Percentiles rank a stretch among this genome's conserved stretches.
phyloP scores from a whole-genome alignment of 2,888 invertebrate species.

The Chydorus sphaericus region DNA sequence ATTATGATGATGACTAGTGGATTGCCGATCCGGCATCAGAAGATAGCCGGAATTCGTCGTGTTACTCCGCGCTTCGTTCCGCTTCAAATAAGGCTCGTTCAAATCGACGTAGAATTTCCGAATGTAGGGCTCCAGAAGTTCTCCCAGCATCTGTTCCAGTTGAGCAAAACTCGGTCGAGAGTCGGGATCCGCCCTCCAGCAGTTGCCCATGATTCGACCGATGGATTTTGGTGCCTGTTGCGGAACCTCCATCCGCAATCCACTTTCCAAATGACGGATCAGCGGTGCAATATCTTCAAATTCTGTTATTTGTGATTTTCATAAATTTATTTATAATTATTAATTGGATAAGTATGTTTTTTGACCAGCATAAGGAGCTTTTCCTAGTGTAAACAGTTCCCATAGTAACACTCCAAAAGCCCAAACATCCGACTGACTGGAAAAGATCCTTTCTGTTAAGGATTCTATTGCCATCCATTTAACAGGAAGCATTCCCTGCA shows the following conservation, averaged over 20 bases:
- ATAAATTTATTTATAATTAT: background rate
- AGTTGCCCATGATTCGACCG: background rate
- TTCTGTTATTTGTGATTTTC: background rate
- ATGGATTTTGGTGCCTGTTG: background rate
- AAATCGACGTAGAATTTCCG: background rate
- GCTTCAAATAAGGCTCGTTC: background rate
- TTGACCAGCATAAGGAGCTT: conserved; percentile 17
- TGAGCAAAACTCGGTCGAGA: background rate
- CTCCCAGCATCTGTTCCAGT: background rate
- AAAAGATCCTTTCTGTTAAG: conserved; percentile 11
- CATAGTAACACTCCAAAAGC: conserved; percentile 17
- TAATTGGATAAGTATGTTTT: no score
- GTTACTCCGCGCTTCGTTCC: background rate
- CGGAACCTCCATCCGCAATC: background rate
- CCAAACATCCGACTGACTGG: conserved; percentile 18
- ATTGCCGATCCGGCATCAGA: no score
- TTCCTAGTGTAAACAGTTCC: conserved; percentile 10
- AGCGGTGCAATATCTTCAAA: background rate
- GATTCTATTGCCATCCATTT: conserved; percentile 8
- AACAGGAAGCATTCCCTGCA: conserved; percentile 16
- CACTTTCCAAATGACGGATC: background rate
- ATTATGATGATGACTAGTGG: no score
- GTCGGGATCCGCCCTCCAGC: background rate
- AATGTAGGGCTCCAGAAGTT: background rate
- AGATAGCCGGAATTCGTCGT: no score